These are phyloP conservation scores for Plebejus melissa DNA, from an alignment of 2,888 invertebrate species.

Conservation along the genomic window DNA sequence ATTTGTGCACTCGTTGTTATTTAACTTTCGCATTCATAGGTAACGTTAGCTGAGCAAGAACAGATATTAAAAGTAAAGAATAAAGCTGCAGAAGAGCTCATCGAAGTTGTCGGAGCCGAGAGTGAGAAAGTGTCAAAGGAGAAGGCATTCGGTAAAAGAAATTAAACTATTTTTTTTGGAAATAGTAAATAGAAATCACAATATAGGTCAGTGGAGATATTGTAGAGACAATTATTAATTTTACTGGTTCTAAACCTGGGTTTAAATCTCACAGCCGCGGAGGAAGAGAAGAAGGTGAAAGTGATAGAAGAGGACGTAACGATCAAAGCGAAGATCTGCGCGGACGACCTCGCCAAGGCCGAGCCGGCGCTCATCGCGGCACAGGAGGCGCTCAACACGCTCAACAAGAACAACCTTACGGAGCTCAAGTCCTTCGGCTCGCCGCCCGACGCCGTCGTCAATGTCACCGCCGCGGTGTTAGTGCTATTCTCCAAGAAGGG, in stretches of 20 bases:
- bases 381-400: constrained; percentile 92
- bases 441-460: constrained; percentile 93
- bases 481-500: constrained; percentile 90
- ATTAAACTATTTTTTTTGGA: neutral
- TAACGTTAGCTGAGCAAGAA: constrained; percentile 84
- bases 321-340: constrained; percentile 90
- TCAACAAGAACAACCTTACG: constrained; percentile 95
- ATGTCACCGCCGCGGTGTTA: constrained; percentile 91
- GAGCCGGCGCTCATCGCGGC: constrained; percentile 95
- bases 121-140: constrained; percentile 94
- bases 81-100: constrained; percentile 92
- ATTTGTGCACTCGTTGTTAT: neutral
- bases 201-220: too few relatives aligned
- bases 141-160: constrained; percentile 84
- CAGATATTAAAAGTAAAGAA: constrained; percentile 92
- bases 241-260: neutral
- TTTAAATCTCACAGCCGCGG: constrained; percentile 73
- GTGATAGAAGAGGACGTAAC: constrained; percentile 93
- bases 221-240: neutral
- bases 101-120: constrained; percentile 91
- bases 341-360: constrained; percentile 92
- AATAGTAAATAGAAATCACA: too few relatives aligned
- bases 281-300: constrained; percentile 94
- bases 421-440: constrained; percentile 96
- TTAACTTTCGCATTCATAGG: constrained; percentile 44